phyloP scores from a whole-genome alignment of 2,113 vertebrate genomes.

The Pithys albifrons region DNA sequence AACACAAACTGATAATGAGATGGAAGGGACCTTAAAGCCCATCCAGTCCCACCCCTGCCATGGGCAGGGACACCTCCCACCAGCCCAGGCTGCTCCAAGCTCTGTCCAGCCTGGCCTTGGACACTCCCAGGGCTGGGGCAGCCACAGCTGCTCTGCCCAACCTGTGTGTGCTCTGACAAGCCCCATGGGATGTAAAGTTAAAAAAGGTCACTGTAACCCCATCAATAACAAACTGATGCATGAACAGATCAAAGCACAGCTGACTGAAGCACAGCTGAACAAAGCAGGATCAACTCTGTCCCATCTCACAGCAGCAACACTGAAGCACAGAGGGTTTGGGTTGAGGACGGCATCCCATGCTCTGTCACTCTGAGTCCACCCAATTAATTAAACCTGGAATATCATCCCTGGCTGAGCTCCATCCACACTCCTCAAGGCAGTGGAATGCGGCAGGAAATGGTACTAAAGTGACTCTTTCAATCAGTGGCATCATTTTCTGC shows the following conservation, averaged over 20 bases:
- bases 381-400: conserved; percentile 25
- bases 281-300: neutral
- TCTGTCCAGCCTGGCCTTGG: neutral
- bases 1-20: neutral
- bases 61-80: neutral
- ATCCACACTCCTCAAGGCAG: neutral
- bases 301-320: neutral
- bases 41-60: neutral
- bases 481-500: neutral
- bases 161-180: neutral
- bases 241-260: neutral
- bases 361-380: neutral
- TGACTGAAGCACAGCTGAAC: accelerated
- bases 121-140: neutral
- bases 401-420: neutral
- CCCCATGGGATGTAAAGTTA: neutral
- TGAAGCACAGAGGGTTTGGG: neutral
- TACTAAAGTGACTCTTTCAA: neutral
- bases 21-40: neutral
- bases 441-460: neutral
- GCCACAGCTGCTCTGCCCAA: neutral
- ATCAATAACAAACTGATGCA: neutral
- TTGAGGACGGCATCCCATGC: neutral
- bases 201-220: neutral
- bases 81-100: neutral